Conservation (phyloP, 2,888 invertebrate genomes). For the Caenorhabditis sp. region DNA sequence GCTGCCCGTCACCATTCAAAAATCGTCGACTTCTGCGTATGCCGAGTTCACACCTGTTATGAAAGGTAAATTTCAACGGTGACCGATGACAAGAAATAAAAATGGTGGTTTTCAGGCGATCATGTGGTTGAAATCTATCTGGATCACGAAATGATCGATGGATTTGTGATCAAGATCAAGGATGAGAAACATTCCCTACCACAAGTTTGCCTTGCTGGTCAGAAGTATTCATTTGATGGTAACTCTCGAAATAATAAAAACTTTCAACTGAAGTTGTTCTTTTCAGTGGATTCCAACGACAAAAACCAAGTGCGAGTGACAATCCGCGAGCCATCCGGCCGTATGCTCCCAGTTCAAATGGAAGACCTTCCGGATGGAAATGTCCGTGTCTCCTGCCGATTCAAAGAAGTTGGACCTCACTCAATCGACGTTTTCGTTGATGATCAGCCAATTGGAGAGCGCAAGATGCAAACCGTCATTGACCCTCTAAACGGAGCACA, state of each 20-base stretch:
- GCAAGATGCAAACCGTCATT: constrained; percentile 63
- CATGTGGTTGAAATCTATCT: constrained; percentile 76
- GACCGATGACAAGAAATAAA: not conserved
- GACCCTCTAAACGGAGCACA: constrained; percentile 72
- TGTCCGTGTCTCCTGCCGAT: constrained; percentile 71
- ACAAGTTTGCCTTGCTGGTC: constrained; percentile 69
- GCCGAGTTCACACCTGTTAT: constrained; percentile 62
- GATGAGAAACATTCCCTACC: constrained; percentile 65
- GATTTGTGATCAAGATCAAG: constrained; percentile 56
- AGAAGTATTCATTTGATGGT: constrained; percentile 75
- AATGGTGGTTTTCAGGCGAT: constrained; percentile 66
- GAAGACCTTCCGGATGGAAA: constrained; percentile 71
- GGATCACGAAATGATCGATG: constrained; percentile 66
- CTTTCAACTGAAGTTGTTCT: not conserved
- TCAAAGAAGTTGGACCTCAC: constrained; percentile 71
- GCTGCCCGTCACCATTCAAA: constrained; percentile 72
- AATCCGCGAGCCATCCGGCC: constrained; percentile 72
- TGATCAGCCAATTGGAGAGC: constrained; percentile 68
- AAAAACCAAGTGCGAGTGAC: constrained; percentile 76
- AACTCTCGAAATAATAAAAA: constrained; percentile 12
- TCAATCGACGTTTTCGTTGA: constrained; percentile 70
- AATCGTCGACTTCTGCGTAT: constrained; percentile 72
- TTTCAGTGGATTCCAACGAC: constrained; percentile 66
- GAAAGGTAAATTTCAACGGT: constrained; percentile 32
- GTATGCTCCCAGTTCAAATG: constrained; percentile 73